Percentiles rank a stretch among this genome's conserved stretches.
Conservation (phyloP, 2,113 vertebrate species). For the Zapus hudsonius region DNA sequence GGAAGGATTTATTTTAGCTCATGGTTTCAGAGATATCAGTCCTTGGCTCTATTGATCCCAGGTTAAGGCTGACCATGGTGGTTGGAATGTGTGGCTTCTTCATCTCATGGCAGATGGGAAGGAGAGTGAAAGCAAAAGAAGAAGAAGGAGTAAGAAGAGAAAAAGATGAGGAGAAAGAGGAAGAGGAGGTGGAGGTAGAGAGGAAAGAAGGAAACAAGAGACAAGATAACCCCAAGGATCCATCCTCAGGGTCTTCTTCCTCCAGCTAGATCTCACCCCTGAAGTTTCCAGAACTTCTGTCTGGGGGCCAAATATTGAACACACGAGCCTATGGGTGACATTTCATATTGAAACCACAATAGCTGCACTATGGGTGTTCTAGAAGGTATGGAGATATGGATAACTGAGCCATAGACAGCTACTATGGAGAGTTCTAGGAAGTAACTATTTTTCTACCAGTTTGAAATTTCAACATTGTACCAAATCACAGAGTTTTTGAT, state of each 20-base stretch:
- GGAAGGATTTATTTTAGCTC: neutral
- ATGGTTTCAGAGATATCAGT: neutral
- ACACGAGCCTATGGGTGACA: neutral
- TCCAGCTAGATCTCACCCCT: neutral
- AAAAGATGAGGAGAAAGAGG: neutral
- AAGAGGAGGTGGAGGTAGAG: neutral
- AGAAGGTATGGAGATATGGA: neutral
- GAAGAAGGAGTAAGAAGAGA: too few species aligned
- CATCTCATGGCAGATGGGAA: neutral
- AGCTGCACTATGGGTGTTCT: too few species aligned
- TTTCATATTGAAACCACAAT: neutral
- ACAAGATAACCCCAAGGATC: neutral
- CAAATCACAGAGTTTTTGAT: neutral
- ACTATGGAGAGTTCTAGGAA: too few species aligned
- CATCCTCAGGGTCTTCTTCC: neutral
- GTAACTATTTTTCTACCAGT: neutral
- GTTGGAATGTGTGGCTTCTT: neutral
- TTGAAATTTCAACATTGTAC: slow-evolving; percentile 2
- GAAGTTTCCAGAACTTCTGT: neutral
- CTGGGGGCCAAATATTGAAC: neutral
- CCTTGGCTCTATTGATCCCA: neutral
- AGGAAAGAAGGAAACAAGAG: neutral
- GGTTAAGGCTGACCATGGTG: neutral
- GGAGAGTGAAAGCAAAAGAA: neutral
- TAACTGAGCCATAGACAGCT: too few species aligned